Evolutionary conservation across 2,113 vertebrate genomes (phyloP).

Genomic region (Melanerpes aurifrons): DNA sequence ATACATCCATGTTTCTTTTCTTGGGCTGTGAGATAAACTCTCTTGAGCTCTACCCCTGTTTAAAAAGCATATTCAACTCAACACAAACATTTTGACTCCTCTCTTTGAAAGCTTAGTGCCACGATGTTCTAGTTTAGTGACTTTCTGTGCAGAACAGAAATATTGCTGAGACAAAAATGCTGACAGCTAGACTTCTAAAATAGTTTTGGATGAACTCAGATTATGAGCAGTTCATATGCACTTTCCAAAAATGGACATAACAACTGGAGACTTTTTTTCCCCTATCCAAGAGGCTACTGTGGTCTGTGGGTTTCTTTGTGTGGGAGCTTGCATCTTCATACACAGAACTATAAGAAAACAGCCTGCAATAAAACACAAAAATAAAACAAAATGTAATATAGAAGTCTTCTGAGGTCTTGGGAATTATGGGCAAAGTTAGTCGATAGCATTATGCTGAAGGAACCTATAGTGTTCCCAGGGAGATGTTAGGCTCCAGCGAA

Average conservation of each 20-base stretch:
- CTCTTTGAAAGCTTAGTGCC: not conserved
- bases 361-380: slow-evolving; percentile 51
- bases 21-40: not conserved
- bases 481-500: not conserved
- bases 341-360: slow-evolving; percentile 60
- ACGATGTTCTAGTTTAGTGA: slow-evolving; percentile 7
- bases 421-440: slow-evolving; percentile 22
- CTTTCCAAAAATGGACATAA: slow-evolving; percentile 48
- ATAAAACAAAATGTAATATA: slow-evolving; percentile 25
- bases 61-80: not conserved
- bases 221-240: not conserved
- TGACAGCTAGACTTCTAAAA: slow-evolving; percentile 39
- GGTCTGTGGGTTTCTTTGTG: slow-evolving; percentile 72
- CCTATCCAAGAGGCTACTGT: slow-evolving; percentile 51
- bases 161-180: not conserved
- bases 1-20: not conserved
- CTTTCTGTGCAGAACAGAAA: slow-evolving; percentile 23
- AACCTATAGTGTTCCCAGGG: not conserved
- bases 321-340: slow-evolving; percentile 57
- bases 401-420: slow-evolving; percentile 11
- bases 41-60: not conserved
- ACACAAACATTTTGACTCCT: not conserved
- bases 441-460: not conserved
- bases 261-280: slow-evolving; percentile 2
- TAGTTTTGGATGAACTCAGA: slow-evolving; percentile 48